Evolutionary conservation across 2,888 invertebrate genomes (phyloP).

Genomic region (Atethmia centrago): DNA sequence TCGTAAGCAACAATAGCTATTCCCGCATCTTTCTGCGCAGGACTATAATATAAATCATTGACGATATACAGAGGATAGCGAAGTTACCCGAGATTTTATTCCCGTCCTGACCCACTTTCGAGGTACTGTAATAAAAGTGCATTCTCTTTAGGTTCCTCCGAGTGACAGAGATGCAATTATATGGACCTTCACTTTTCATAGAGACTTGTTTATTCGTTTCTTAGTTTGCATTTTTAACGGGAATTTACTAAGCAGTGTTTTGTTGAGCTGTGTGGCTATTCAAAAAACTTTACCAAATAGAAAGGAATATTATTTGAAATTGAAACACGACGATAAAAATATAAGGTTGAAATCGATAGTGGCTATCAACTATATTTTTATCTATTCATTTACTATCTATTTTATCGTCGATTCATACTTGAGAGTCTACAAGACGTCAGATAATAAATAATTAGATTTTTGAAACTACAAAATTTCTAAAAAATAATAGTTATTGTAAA

Average conservation of each 20-base stretch:
- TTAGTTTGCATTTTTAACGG: constrained; percentile 12
- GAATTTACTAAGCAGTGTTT: not conserved
- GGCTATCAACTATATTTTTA: not conserved
- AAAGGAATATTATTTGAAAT: not conserved
- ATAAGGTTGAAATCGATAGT: not conserved
- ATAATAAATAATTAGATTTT: not conserved
- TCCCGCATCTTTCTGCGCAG: constrained; percentile 59
- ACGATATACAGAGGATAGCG: constrained; percentile 66
- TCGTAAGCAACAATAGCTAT: constrained; percentile 57
- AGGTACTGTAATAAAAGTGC: constrained; percentile 69
- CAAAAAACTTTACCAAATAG: not conserved
- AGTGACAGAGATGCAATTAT: constrained; percentile 69
- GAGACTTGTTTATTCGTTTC: constrained; percentile 14
- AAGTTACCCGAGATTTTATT: constrained; percentile 67
- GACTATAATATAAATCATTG: constrained; percentile 73
- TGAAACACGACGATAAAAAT: not conserved
- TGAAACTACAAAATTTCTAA: not conserved
- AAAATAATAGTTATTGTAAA: not conserved
- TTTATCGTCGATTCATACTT: not conserved
- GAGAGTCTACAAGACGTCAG: too few species aligned
- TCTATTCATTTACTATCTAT: not conserved
- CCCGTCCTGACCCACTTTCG: constrained; percentile 70
- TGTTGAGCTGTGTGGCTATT: not conserved
- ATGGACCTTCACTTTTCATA: constrained; percentile 47
- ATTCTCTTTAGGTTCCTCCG: constrained; percentile 65